Base-by-base conservation (phyloP, 2,797 vertebrate species). In the Acanthiza pusilla region DNA sequence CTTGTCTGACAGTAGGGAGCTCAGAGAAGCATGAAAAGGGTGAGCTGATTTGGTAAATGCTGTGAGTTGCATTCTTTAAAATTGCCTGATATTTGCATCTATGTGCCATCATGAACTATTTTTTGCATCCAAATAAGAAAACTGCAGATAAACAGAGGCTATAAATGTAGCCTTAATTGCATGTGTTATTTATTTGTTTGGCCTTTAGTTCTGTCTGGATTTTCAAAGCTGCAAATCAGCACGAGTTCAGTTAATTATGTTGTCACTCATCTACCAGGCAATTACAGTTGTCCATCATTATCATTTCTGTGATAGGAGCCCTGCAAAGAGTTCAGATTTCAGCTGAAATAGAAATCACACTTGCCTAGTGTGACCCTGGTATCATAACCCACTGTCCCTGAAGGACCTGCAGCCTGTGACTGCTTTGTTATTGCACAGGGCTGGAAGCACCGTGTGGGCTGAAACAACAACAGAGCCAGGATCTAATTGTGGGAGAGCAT, bases 221-320 rank as follows among this genome's bases (percentile, higher is more conserved):
- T 93, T 88, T 80, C 92, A 83, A 88, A 86, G 68, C 82, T 85
- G 53, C 18, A 73, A 73, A 90, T 94, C 63, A 81, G 60, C 57
- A 79, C 19, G 4, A 70, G 73, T 88, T 91, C 71, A 86, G 63
- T 86, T 91, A 83, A 92, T 92, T 91, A 75, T 55, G 48, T 85
- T 89, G 73, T 55, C 85, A 51, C 60, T 93, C 65, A 54, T 73
- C 77, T 74, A 60, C 38, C 74, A 74, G 71, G 57, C 85, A 85
- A 76, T 93, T 96, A 67, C 38, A 42, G 32, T 51, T 94, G 74
- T 77, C 63, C 22, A 36, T 83, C 72, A 21, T 30, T 70, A 51
- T 67, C 43, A 78, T 74, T 91, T 84, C 79, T 86, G 27, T 36
- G 45, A 71, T 40, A 77, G 17, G 77, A 88, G 38, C 45, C 30